Base-by-base conservation (phyloP, 2,888 invertebrate genomes). In the Torymus tubicola region DNA sequence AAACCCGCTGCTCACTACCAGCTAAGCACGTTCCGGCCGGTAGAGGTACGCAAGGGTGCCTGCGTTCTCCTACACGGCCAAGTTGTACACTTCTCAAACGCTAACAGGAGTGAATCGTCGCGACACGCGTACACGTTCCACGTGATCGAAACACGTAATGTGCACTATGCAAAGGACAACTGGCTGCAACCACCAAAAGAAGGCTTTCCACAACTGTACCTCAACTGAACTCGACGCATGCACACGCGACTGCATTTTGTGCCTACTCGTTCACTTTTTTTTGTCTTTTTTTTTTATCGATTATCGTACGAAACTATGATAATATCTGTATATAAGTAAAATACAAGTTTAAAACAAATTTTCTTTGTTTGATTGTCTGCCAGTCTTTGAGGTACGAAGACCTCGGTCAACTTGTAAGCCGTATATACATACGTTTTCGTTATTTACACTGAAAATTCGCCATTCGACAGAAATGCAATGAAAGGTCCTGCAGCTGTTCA, bases 111-210 rank as follows among this genome's bases (percentile, higher is more conserved):
- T 0, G 89, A 93, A 2, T 93, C 94, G 83, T 95, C 97, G n/a
- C 94, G 99, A 53, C 96, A 97, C 87, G 97, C 97, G 0, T 99
- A 99, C 91, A 98, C 98, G 8, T 98, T 99, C 91, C 99, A 99
- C 90, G 94, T 98, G 0, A 93, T 96, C 78, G 99, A 99, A 90
- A 94, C 93, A 83, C 92, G 94, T 18, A 92, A 94, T 79, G 95
- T 95, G 52, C 92, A 93, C 76, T 99, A 96, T 91, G 94, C 96
- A 0, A 90, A 93, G 61, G 93, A 95, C 10, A 99, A 98, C 89
- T 99, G 98, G 98, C 91, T 97, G 0, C 97, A 96, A 89, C 94
- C 95, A 75, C 94, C 95, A 0, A 90, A 92, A 64, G 93, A 94
- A 82, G 94, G 95, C 0, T 97, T 97, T 89, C 92, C 94, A 3